Conservation (phyloP, 1,140 invertebrate species). For the Drosophila leontia region DNA sequence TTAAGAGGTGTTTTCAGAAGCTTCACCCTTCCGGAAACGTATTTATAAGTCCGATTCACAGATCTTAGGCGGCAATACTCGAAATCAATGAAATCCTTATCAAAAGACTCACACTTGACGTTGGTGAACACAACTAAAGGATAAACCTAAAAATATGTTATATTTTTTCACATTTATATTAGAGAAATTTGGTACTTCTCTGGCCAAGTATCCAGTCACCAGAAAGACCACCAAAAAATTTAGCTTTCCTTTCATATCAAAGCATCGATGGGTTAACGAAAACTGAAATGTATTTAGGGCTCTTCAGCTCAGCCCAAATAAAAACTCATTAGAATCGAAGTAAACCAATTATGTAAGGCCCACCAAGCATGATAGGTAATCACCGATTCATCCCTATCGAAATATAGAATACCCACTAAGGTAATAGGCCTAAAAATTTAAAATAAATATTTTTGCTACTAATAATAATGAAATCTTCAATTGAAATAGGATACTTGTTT, state of each 20-base stretch:
- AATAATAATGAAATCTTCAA: background rate
- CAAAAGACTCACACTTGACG: background rate
- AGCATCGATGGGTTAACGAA: background rate
- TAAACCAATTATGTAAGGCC: background rate
- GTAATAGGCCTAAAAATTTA: background rate
- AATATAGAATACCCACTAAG: background rate
- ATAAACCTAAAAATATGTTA: background rate
- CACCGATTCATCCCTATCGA: background rate
- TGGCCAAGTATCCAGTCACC: background rate
- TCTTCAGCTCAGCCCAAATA: background rate
- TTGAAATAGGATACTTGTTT: background rate
- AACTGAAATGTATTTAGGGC: background rate
- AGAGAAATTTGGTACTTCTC: background rate
- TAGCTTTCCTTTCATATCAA: background rate
- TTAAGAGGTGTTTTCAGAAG: background rate
- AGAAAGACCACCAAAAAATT: background rate
- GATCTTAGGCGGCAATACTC: constrained; percentile 6
- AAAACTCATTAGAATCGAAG: background rate
- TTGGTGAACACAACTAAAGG: constrained; percentile 7
- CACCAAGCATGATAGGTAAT: background rate
- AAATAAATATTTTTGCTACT: background rate
- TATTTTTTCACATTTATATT: background rate
- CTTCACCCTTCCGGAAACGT: background rate
- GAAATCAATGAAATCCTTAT: background rate
- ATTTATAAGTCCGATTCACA: constrained; percentile 17